Evolutionary conservation across 2,888 invertebrate species (phyloP).

Genomic region (Druceiella hillmani): DNA sequence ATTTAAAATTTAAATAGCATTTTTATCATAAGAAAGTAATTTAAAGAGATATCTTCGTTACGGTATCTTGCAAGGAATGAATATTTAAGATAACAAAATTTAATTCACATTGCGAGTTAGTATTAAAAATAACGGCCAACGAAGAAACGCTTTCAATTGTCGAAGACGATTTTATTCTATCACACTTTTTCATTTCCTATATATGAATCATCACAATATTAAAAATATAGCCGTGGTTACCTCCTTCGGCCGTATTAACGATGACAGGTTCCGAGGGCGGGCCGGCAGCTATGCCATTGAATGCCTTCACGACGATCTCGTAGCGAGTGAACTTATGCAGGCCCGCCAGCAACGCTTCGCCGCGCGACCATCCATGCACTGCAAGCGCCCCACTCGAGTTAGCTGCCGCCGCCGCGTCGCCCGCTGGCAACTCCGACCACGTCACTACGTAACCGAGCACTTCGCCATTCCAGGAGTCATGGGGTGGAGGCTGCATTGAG

Average conservation of each 20-base stretch:
- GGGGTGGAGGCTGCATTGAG: constrained; percentile 51
- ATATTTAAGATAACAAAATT: no score
- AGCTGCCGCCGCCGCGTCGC: constrained; percentile 20
- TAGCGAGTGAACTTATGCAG: constrained; percentile 72
- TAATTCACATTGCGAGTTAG: no score
- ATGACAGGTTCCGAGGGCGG: constrained; percentile 66
- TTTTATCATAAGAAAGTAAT: no score
- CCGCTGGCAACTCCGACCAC: constrained; percentile 40
- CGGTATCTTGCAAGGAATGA: no score
- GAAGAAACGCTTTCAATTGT: no score
- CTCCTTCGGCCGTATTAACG: constrained; percentile 74
- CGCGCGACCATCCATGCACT: constrained; percentile 60
- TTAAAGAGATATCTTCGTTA: no score
- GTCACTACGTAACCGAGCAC: constrained; percentile 66
- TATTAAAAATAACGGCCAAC: no score
- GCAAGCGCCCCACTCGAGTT: constrained; percentile 37
- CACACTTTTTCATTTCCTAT: background rate
- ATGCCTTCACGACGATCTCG: constrained; percentile 70
- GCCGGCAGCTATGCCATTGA: constrained; percentile 76
- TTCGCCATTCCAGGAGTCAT: constrained; percentile 67
- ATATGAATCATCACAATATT: no score
- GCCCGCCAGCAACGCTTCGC: constrained; percentile 55
- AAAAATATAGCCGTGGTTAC: no score
- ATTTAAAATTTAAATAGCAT: no score
- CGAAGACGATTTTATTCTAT: background rate